A percentile compares a stretch with the other conserved stretches of the same genome.
Evolutionary conservation across 2,113 vertebrate species (phyloP).

Genomic region (Sinocyclocheilus rhinocerous): DNA sequence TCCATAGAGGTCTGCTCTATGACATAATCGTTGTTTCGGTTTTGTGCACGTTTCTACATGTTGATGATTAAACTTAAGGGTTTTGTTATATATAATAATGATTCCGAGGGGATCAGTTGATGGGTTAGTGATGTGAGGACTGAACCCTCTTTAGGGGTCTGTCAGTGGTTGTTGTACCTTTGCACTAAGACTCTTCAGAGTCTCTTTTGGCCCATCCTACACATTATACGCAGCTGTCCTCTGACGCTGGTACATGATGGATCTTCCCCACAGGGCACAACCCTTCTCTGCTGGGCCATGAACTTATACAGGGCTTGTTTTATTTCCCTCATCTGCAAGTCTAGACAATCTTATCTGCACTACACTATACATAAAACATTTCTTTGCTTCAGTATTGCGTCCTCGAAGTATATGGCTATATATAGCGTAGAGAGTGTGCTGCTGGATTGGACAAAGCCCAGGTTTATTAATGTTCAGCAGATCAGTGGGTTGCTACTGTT

Average conservation of each 20-base stretch:
- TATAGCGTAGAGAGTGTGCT: neutral
- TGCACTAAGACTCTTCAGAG: neutral
- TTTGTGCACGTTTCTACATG: neutral
- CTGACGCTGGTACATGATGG: neutral
- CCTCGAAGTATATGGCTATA: neutral
- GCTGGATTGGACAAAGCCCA: neutral
- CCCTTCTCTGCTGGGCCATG: neutral
- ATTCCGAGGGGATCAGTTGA: neutral
- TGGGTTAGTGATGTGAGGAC: neutral
- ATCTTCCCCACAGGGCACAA: neutral
- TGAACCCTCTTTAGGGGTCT: neutral
- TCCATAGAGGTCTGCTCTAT: neutral
- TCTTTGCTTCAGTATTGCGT: neutral
- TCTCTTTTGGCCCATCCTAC: neutral
- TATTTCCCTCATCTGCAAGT: neutral
- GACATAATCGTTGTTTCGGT: neutral
- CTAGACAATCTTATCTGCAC: neutral
- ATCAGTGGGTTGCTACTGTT: neutral
- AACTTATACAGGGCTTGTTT: neutral
- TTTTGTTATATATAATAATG: neutral
- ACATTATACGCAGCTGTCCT: neutral
- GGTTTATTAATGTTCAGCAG: neutral
- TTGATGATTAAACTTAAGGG: neutral
- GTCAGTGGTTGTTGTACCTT: neutral
- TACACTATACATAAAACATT: neutral